Conservation (phyloP, 1,140 invertebrate genomes). For the Halesus radiatus region DNA sequence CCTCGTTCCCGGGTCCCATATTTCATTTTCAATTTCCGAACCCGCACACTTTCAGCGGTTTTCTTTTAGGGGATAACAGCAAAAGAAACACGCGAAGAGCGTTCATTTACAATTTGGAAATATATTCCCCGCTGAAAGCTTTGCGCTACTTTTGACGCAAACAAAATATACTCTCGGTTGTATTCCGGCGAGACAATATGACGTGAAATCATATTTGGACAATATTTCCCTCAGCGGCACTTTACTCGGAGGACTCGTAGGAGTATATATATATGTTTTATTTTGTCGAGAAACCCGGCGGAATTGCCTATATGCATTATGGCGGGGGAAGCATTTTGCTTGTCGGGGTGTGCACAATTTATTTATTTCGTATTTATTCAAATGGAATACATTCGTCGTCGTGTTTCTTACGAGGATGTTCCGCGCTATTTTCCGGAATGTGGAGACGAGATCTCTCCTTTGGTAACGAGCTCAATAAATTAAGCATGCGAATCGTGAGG, state of each 20-base stretch:
- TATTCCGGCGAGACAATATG: constrained; percentile 56
- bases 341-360: constrained; percentile 15
- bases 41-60: constrained; percentile 34
- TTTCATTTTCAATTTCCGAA: constrained; percentile 47
- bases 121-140: constrained; percentile 27
- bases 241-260: neutral
- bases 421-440: neutral
- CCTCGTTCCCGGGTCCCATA: constrained; percentile 6
- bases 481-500: constrained; percentile 2
- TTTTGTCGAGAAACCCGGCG: constrained; percentile 7
- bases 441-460: neutral
- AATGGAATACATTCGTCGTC: constrained; percentile 19
- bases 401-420: neutral
- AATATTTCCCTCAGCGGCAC: constrained; percentile 55
- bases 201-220: constrained; percentile 57
- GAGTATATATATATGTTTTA: constrained; percentile 7
- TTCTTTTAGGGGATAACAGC: constrained; percentile 20
- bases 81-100: constrained; percentile 8
- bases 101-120: constrained; percentile 38
- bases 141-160: constrained; percentile 53
- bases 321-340: constrained; percentile 18
- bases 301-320: constrained; percentile 44
- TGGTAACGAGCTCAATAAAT: constrained; percentile 21
- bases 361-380: constrained; percentile 38
- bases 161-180: constrained; percentile 53